Percentiles rank a stretch among this genome's conserved stretches.
phyloP scores from a whole-genome alignment of 2,113 vertebrate species.

The Spizaetus ornatus region DNA sequence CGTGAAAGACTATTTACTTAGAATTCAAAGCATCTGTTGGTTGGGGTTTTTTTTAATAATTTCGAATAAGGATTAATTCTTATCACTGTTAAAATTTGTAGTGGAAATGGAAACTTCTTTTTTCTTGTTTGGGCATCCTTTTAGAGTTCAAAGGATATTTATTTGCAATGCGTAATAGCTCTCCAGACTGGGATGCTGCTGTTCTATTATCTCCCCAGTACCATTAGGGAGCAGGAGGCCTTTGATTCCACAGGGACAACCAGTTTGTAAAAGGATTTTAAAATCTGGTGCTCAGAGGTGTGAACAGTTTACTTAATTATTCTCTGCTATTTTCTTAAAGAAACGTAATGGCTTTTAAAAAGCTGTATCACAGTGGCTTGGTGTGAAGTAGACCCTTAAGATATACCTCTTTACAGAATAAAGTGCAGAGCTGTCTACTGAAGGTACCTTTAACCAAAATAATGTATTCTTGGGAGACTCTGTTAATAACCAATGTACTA shows the following conservation, averaged over 20 bases:
- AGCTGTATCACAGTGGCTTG: not conserved
- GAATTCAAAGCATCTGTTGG: slow-evolving; percentile 9
- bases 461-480: not conserved
- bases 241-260: not conserved
- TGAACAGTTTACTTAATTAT: slow-evolving; percentile 40
- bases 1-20: slow-evolving; percentile 32
- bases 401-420: not conserved
- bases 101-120: not conserved
- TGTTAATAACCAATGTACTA: not conserved
- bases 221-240: slow-evolving; percentile 14
- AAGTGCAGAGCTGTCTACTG: not conserved
- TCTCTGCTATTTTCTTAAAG: not conserved
- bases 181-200: not conserved
- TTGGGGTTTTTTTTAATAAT: not conserved
- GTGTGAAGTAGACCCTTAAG: not conserved
- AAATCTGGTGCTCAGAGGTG: not conserved
- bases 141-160: slow-evolving; percentile 37
- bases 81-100: slow-evolving; percentile 38
- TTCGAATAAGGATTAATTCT: slow-evolving; percentile 30
- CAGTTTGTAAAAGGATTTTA: slow-evolving; percentile 31
- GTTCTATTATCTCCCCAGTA: not conserved
- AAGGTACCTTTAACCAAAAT: not conserved
- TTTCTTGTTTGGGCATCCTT: not conserved
- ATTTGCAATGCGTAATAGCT: not conserved
- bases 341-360: not conserved